Conservation (phyloP, 2,888 invertebrate genomes). For the Augochlorella aurata region DNA sequence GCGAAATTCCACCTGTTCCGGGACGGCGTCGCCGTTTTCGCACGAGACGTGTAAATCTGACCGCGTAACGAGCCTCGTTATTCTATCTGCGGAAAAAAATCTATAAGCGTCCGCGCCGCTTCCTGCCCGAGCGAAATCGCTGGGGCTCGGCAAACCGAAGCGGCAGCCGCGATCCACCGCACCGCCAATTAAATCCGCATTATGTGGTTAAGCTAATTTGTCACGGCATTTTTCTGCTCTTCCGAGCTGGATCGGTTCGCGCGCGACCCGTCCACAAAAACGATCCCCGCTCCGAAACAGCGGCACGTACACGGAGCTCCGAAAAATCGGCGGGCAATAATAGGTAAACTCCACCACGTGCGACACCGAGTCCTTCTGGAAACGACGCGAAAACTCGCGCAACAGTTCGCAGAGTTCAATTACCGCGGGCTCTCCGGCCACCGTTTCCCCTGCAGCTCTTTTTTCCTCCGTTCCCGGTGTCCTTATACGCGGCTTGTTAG, state of each 20-base stretch:
- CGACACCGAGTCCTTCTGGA: too few relatives aligned
- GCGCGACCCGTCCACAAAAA: slow-evolving; percentile 15
- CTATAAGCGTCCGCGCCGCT: slow-evolving; percentile 34
- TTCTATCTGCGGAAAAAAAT: slow-evolving; percentile 44
- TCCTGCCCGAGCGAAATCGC: slow-evolving; percentile 40
- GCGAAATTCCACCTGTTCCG: slow-evolving; percentile 22
- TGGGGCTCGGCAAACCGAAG: slow-evolving; percentile 42
- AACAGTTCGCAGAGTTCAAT: slow-evolving; percentile 19
- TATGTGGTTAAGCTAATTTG: slow-evolving; percentile 53
- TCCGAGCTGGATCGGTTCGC: slow-evolving; percentile 11
- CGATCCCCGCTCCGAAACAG: not conserved
- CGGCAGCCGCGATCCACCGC: slow-evolving; percentile 39
- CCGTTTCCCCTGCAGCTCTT: not conserved
- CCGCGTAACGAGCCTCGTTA: slow-evolving; percentile 42
- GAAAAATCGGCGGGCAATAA: slow-evolving; percentile 17
- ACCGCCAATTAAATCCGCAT: slow-evolving; percentile 56
- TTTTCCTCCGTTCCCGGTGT: slow-evolving; percentile 16
- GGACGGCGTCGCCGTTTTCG: slow-evolving; percentile 1
- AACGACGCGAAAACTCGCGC: slow-evolving; percentile 12
- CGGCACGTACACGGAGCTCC: not conserved
- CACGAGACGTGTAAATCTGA: slow-evolving; percentile 42
- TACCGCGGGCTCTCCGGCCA: slow-evolving; percentile 11
- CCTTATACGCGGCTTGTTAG: slow-evolving; percentile 60
- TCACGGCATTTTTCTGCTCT: slow-evolving; percentile 53
- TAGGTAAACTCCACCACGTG: too few relatives aligned